Evolutionary conservation across 2,888 invertebrate species (phyloP).

Genomic region (Acanthosepion lycidas): DNA sequence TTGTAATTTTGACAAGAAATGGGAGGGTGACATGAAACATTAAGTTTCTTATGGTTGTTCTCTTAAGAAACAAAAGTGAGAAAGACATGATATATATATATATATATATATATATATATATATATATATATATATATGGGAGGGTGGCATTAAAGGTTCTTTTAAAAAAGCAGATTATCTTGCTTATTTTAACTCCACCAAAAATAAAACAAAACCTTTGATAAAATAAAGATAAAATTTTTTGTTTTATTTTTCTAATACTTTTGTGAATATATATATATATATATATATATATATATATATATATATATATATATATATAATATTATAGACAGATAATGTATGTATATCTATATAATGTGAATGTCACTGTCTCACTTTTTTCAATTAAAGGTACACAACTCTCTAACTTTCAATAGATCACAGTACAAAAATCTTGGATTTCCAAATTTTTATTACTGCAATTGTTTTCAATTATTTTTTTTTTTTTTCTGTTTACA

Average conservation of each 20-base stretch:
- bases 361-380: background rate
- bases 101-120: too few species aligned
- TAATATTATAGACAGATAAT: too few species aligned
- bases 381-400: too few species aligned
- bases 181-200: background rate
- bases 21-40: background rate
- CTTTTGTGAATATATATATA: background rate
- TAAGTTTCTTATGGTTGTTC: background rate
- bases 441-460: too few species aligned
- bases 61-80: background rate
- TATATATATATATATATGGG: background rate
- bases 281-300: background rate
- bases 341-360: too few species aligned
- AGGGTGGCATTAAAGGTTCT: background rate
- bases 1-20: conserved; percentile 22
- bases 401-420: too few species aligned
- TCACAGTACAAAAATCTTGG: too few species aligned
- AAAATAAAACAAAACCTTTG: too few species aligned
- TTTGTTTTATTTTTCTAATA: background rate
- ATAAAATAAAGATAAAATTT: too few species aligned
- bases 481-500: too few species aligned
- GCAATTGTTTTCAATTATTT: too few species aligned
- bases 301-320: background rate
- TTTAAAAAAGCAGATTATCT: background rate
- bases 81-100: too few species aligned